Base-by-base conservation (phyloP, 2,888 invertebrate genomes). In the Ectemnius continuus region DNA sequence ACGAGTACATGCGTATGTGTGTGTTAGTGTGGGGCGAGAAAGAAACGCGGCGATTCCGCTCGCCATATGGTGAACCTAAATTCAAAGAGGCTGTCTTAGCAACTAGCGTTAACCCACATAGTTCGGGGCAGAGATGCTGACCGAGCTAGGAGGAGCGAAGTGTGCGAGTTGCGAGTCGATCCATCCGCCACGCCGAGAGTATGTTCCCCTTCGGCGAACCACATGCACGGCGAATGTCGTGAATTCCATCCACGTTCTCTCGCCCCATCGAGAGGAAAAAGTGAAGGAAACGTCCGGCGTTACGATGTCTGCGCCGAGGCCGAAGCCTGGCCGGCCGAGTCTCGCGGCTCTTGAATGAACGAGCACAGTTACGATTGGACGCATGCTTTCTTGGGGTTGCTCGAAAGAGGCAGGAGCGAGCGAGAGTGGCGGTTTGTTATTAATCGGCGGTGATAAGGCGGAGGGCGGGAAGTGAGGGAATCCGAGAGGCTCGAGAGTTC, bases 11-110 rank as follows among this genome's bases (percentile, higher is more conserved):
- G 3, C 28, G 28, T 20, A 20, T 20, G 2, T 20, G 20, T 20
- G 47, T 47, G 47, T 47, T 2, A 8, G 47, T 11, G 47, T 6
- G 68, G 61, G 26, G 52, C 16, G 73, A 68, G 81, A 84, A 84
- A 85, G 79, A 83, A 84, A 83, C 78, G 78, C 73, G 70, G 78
- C 83, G 71, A 76, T 81, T 84, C 76, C 70, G 79, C 76, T 77
- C 80, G 78, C 85, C 87, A 86, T 87, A 83, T 84, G 87, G 85
- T 84, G 84, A 86, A 86, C 85, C 86, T 85, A 85, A 86, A 86
- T 87, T 84, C 83, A 86, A 80, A 84, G 67, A 75, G 80, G 11
- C 70, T 71, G 66, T 70, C 74, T 64, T 78, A 76, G 79, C n/a
- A n/a, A n/a, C 78, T 76, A 74, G 74, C 73, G 67, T 82, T 84